Base-by-base conservation (phyloP, 2,797 vertebrate species). In the Clarias laeviceps region DNA sequence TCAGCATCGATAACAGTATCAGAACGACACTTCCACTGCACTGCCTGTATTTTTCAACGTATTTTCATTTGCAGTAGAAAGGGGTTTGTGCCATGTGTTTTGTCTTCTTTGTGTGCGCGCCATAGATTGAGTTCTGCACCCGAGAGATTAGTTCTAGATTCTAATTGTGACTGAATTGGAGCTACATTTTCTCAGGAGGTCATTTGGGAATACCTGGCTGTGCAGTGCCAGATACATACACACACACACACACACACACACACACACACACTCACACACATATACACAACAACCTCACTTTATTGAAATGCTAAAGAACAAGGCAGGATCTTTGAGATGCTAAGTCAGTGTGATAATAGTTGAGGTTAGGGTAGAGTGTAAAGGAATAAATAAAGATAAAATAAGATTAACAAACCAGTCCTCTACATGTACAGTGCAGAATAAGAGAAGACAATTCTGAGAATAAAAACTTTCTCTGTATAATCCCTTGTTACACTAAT, bases 121-220 rank as follows among this genome's bases (percentile, higher is more conserved):
- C 17, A 11, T 76, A 57, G 50, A 57, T 56, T 76, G 73, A 76
- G 73, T 32, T 76, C 17, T 0, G 8, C 50, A 82, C 65, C 80
- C 65, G 17, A 57, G 65, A 82, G 80, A 62, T 56, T 56, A 82
- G 65, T 45, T 68, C 80, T 22, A 82, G 50, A 82, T 70, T 45
- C 54, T 70, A 70, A 57, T 56, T 70, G 32, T 70, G 66, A 59
- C 66, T 59, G 56, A 59, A 59, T 40, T 72, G 50, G 65, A 61
- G 68, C 68, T 70, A 18, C 68, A 37, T 72, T 72, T 72, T 5
- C 11, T 82, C 40, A 11, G 4, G n/a, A 22, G 50, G 27, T 54
- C 40, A 9, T 78, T 61, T 22, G 74, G 74, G 74, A 78, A 61
- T 37, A 78, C 74, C 40, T 45, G 22, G 37, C 69, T n/a, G 45